Evolutionary conservation across 2,113 vertebrate species (phyloP).

Genomic region (Camelus dromedarius): DNA sequence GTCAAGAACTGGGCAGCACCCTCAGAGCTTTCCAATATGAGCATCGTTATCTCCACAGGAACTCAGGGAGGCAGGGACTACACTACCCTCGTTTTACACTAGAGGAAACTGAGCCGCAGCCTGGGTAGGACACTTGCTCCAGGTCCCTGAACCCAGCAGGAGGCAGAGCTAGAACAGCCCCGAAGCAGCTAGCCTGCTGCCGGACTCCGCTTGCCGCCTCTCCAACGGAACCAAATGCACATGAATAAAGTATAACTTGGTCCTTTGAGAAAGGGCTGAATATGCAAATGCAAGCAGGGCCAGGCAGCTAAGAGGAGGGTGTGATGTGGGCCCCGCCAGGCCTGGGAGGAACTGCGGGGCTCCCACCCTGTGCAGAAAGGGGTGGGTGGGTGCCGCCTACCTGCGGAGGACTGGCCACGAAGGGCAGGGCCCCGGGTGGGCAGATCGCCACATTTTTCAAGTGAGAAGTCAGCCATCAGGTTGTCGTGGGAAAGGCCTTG

Average conservation of each 20-base stretch:
- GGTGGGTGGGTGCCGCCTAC: neutral
- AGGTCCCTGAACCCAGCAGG: neutral
- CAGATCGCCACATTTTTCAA: neutral
- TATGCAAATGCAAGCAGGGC: neutral
- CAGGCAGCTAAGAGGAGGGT: neutral
- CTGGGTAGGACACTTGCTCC: neutral
- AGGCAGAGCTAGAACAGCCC: neutral
- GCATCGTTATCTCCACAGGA: neutral
- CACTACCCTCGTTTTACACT: rapidly evolving
- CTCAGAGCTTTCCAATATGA: rapidly evolving
- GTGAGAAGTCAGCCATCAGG: neutral
- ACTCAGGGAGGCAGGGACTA: neutral
- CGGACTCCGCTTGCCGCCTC: neutral
- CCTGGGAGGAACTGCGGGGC: neutral
- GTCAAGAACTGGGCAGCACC: neutral
- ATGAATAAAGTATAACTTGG: rapidly evolving
- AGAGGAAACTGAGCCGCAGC: neutral
- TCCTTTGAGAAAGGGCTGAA: neutral
- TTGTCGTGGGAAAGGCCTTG: neutral
- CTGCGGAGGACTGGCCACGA: neutral
- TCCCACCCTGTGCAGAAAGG: rapidly evolving
- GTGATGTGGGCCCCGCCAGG: rapidly evolving
- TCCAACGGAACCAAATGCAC: neutral
- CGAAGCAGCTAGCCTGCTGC: rapidly evolving
- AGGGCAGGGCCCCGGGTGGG: neutral